Evolutionary conservation across 2,113 vertebrate genomes (phyloP), one percentile per base, ranked within the genome.

Genomic region (Etheostoma cragini): DNA sequence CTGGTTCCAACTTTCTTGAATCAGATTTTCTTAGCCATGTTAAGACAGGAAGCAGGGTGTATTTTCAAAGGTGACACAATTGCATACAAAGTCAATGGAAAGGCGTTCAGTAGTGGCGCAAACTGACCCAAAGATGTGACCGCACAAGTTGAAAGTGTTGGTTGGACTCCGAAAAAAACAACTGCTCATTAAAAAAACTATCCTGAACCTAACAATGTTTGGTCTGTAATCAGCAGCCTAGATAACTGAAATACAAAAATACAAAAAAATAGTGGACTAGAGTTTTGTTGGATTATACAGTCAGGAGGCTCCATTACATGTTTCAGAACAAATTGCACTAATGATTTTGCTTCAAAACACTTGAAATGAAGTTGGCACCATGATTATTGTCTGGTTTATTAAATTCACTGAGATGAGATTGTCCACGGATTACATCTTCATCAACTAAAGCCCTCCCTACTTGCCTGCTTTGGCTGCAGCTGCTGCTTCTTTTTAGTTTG

Each of bases 341-440:
- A 46, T 47, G 16, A 19, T 22, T 14, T 16, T 54, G 8, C 14
- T 46, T 2, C 22, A 24, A 5, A 76, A 63, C 58, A 45, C 13
- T 26, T 30, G 1, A 42, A 42, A 53, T 45, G 42, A 60, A 19
- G 11, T 6, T 7, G 2, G 17, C 4, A 22, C 13, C 24, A 50
- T 57, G 30, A 11, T 57, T 63, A 22, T 17, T 8, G 19, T 63
- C 33, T 70, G 21, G 19, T 58, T 6, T 54, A 17, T 13, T 47
- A 8, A 45, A 42, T 49, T 33, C 16, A 72, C 5, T 56, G n/a
- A 33, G 33, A 58, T 60, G 60, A 62, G 22, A 30, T 61, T 8
- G 1, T 47, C 24, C 3, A 1, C 66, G 61, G 61, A 81, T 78
- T 49, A 52, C 17, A 54, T 76, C 77, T 69, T 19, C 26, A 52